These are phyloP conservation scores for Alaudala cheleensis DNA, from an alignment of 2,113 vertebrate species.

Conservation along the genomic window DNA sequence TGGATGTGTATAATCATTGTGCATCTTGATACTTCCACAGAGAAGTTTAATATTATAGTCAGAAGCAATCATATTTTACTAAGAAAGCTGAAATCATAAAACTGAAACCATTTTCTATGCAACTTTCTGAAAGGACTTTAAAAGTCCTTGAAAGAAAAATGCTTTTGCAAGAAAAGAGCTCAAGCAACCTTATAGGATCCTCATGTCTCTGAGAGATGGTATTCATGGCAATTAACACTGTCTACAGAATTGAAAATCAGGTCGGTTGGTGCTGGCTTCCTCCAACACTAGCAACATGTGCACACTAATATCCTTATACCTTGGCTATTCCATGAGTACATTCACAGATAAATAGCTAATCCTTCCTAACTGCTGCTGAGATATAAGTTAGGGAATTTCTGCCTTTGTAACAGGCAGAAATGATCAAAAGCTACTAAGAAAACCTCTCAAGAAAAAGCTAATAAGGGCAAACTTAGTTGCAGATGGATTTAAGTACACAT, in stretches of 20 bases:
- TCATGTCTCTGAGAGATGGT: not conserved
- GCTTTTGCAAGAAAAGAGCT: not conserved
- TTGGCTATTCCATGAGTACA: not conserved
- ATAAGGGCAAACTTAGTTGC: not conserved
- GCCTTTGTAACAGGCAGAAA: not conserved
- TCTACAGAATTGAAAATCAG: not conserved
- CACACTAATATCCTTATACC: not conserved
- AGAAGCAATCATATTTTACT: constrained; percentile 38
- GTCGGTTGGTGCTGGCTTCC: not conserved
- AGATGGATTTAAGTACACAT: not conserved
- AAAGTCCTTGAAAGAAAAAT: not conserved
- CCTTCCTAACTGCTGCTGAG: not conserved
- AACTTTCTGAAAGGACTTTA: constrained; percentile 3
- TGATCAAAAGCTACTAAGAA: not conserved
- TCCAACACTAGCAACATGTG: not conserved
- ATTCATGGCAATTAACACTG: not conserved
- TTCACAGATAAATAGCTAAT: not conserved
- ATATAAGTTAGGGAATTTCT: not conserved
- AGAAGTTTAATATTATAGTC: constrained; percentile 41
- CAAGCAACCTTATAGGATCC: not conserved
- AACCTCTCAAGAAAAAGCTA: not conserved
- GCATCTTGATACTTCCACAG: constrained; percentile 36
- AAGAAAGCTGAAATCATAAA: constrained; percentile 27
- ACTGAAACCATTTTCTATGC: not conserved
- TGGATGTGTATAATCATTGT: constrained; percentile 58